Evolutionary conservation across 2,888 invertebrate species (phyloP).

Genomic region (Dromius quadrimaculatus): DNA sequence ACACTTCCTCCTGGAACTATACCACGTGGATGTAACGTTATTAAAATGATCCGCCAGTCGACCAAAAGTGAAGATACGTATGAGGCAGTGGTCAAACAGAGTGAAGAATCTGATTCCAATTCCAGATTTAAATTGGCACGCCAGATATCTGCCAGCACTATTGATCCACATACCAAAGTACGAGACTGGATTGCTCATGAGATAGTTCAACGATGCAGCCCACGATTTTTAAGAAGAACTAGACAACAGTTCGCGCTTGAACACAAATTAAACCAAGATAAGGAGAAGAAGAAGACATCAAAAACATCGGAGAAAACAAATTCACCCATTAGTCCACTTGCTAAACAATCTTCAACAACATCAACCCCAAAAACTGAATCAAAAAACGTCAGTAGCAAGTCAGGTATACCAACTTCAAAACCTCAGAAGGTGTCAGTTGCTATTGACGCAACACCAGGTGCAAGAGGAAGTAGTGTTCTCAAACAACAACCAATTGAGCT

Average conservation of each 20-base stretch:
- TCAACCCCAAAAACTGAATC: slow-evolving; percentile 57
- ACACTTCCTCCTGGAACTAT: slow-evolving; percentile 64
- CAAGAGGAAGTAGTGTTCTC: slow-evolving; percentile 78
- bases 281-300: slow-evolving; percentile 58
- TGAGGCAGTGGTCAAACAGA: slow-evolving; percentile 69
- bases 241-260: slow-evolving; percentile 63
- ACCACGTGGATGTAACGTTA: slow-evolving; percentile 70
- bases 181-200: slow-evolving; percentile 88
- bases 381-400: slow-evolving; percentile 16
- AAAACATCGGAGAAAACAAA: slow-evolving; percentile 59
- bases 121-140: slow-evolving; percentile 76
- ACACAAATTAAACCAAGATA: slow-evolving; percentile 62
- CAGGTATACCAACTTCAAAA: slow-evolving; percentile 60
- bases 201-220: slow-evolving; percentile 79
- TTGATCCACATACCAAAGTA: slow-evolving; percentile 89
- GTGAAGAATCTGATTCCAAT: slow-evolving; percentile 70
- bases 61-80: slow-evolving; percentile 69
- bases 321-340: slow-evolving; percentile 63
- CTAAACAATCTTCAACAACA: slow-evolving; percentile 43
- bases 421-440: slow-evolving; percentile 81
- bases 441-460: slow-evolving; percentile 82
- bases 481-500: slow-evolving; percentile 83
- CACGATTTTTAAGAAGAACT: slow-evolving; percentile 72
- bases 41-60: slow-evolving; percentile 69
- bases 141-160: slow-evolving; percentile 82